A percentile compares a stretch with the other conserved stretches of the same genome.
phyloP scores from a whole-genome alignment of 2,113 vertebrate species.

The Sinocyclocheilus anophthalmus region DNA sequence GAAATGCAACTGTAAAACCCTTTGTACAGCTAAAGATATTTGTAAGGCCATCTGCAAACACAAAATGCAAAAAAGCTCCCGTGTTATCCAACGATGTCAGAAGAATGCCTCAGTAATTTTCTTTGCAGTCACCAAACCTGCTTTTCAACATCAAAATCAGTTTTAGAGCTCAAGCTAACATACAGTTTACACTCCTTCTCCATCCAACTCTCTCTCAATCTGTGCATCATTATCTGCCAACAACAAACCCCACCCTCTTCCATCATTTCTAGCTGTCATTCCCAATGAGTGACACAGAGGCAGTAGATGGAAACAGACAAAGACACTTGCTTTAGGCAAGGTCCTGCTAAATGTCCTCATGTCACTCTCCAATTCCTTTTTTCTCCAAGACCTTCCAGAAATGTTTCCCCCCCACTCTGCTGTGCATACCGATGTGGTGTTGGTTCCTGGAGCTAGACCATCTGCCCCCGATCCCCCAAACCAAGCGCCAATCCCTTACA shows the following conservation, averaged over 20 bases:
- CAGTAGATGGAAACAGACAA: conserved; percentile 31
- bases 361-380: conserved; percentile 45
- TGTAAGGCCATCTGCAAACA: not conserved
- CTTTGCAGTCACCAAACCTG: conserved; percentile 12
- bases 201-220: conserved; percentile 43
- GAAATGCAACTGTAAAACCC: not conserved
- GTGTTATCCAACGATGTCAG: not conserved
- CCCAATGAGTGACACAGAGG: conserved; percentile 38
- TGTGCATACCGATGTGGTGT: conserved; percentile 61
- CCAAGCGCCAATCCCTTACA: conserved; percentile 38
- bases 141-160: not conserved
- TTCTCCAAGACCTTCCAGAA: conserved; percentile 49
- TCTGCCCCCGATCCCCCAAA: conserved; percentile 60
- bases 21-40: not conserved
- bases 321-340: conserved; percentile 65
- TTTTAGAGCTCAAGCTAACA: not conserved
- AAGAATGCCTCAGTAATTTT: conserved; percentile 6
- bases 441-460: conserved; percentile 67
- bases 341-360: conserved; percentile 67
- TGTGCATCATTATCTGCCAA: conserved; percentile 51
- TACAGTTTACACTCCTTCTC: conserved; percentile 14
- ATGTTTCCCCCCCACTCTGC: conserved; percentile 59
- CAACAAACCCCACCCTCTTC: conserved; percentile 18
- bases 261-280: conserved; percentile 40
- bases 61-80: not conserved